Percentiles rank a stretch among this genome's conserved stretches.
phyloP scores from a whole-genome alignment of 2,888 invertebrate species.

The Desoria tigrina region DNA sequence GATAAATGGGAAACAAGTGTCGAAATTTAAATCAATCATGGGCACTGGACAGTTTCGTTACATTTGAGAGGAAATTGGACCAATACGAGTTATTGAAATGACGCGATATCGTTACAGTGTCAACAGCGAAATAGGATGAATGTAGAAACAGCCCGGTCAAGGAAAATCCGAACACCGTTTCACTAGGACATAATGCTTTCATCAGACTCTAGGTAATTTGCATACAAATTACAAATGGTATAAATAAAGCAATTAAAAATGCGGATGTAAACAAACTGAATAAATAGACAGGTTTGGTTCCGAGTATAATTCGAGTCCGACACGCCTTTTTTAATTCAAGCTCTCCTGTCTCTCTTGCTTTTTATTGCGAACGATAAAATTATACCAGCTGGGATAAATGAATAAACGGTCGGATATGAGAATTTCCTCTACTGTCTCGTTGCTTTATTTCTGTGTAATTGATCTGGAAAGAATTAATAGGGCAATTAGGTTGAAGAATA shows the following conservation, averaged over 20 bases:
- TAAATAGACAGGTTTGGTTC: background rate
- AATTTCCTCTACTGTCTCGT: constrained; percentile 3
- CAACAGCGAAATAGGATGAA: background rate
- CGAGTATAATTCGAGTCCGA: background rate
- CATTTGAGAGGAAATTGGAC: background rate
- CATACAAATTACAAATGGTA: too few relatives aligned
- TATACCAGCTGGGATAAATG: too few relatives aligned
- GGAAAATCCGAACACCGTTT: too few relatives aligned
- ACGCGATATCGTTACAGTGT: background rate
- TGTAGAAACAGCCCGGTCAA: too few relatives aligned
- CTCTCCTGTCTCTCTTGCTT: background rate
- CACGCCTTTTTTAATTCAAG: background rate
- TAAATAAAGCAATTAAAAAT: too few relatives aligned
- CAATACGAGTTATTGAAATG: background rate
- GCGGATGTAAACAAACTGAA: too few relatives aligned
- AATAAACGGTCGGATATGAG: background rate
- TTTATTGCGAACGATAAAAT: too few relatives aligned
- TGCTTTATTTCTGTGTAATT: constrained; percentile 26
- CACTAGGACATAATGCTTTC: too few relatives aligned
- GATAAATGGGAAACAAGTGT: constrained; percentile 29
- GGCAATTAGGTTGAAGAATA: constrained; percentile 27
- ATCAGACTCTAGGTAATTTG: too few relatives aligned
- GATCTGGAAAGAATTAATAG: constrained; percentile 33
- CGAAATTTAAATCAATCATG: constrained; percentile 35
- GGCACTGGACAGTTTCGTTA: background rate